Evolutionary conservation across 2,797 vertebrate species (phyloP).

Genomic region (Silurus aristotelis): DNA sequence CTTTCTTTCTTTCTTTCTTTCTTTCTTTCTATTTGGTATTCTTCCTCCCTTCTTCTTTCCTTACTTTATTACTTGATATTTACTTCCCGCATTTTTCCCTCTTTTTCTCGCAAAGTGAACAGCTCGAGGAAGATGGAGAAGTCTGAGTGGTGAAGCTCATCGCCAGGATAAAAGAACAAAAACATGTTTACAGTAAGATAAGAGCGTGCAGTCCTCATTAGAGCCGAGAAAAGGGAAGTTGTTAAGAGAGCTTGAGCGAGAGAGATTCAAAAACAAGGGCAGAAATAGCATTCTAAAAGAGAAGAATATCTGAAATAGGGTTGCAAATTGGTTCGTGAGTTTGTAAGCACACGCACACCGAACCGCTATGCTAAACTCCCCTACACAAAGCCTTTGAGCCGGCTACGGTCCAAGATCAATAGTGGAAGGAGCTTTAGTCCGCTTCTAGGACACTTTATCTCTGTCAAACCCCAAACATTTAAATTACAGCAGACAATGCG

Average conservation of each 20-base stretch:
- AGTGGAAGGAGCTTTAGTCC: conserved; percentile 43
- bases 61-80: conserved; percentile 3
- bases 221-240: background rate
- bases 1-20: conserved; percentile 3
- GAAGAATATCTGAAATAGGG: background rate
- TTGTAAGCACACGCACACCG: conserved; percentile 43
- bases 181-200: background rate
- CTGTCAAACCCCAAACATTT: conserved; percentile 43
- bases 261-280: background rate
- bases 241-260: background rate
- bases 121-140: background rate
- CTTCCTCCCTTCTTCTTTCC: background rate
- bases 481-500: conserved; percentile 31
- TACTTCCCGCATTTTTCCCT: background rate
- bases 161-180: background rate
- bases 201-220: background rate
- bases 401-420: conserved; percentile 53
- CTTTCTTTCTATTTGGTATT: conserved; percentile 22
- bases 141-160: background rate
- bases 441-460: conserved; percentile 43
- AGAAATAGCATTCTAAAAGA: conserved; percentile 1
- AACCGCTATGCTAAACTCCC: background rate
- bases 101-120: background rate
- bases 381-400: conserved; percentile 36
- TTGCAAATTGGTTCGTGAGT: conserved; percentile 35